Conservation (phyloP, 2,113 vertebrate species). For the Anolis carolinensis region DNA sequence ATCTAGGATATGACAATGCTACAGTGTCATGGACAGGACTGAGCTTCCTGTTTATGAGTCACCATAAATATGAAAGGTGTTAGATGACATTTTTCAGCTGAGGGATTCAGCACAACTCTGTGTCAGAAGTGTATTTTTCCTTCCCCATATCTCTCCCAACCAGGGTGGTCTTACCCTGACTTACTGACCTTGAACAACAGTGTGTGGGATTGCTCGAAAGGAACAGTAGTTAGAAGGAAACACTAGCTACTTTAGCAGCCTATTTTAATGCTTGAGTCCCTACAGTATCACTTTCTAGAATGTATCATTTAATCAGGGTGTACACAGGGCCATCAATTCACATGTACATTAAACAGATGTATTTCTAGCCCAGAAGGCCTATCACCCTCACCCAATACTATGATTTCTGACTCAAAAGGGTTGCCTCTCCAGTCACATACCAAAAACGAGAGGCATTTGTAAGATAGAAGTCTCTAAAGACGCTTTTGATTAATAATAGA, state of each 20-base stretch:
- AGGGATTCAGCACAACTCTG: constrained; percentile 73
- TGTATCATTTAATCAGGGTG: constrained; percentile 22
- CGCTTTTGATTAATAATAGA: background rate
- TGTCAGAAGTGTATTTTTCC: constrained; percentile 66
- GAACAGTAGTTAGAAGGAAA: constrained; percentile 80
- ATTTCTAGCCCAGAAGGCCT: constrained; percentile 15
- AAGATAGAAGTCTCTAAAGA: background rate
- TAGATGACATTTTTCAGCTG: constrained; percentile 87
- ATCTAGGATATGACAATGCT: constrained; percentile 80
- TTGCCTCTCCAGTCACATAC: background rate
- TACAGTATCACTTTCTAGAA: constrained; percentile 37
- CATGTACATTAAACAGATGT: constrained; percentile 27
- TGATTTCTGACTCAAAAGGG: background rate
- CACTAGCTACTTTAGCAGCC: constrained; percentile 50
- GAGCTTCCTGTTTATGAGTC: constrained; percentile 86
- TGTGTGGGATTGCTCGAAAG: constrained; percentile 77
- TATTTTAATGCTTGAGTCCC: constrained; percentile 49
- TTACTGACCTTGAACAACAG: constrained; percentile 78
- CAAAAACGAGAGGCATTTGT: background rate
- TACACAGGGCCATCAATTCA: constrained; percentile 40
- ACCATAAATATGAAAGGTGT: constrained; percentile 86
- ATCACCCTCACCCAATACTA: background rate
- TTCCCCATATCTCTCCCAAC: constrained; percentile 45
- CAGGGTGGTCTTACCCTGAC: constrained; percentile 83
- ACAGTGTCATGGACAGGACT: constrained; percentile 75